Conservation (phyloP, 1,140 invertebrate genomes). For the Acyrthosiphon pisum region DNA sequence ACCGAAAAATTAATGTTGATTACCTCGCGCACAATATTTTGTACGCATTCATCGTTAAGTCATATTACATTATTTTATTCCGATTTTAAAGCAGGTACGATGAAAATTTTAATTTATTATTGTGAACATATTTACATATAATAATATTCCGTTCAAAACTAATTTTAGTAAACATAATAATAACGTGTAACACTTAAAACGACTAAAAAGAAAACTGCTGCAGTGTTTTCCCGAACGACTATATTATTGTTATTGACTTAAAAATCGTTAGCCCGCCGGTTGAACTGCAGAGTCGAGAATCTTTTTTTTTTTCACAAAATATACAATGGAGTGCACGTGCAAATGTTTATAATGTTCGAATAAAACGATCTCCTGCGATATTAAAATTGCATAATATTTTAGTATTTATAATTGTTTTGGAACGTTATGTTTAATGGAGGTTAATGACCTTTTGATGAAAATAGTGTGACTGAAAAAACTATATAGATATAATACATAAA, state of each 20-base stretch:
- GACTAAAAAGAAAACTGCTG: too few relatives aligned
- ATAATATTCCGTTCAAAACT: too few relatives aligned
- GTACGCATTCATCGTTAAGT: background rate
- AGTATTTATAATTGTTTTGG: background rate
- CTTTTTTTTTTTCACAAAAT: background rate
- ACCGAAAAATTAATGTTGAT: background rate
- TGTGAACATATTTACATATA: too few relatives aligned
- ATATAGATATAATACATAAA: background rate
- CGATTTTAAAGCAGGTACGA: too few relatives aligned
- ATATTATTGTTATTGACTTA: background rate
- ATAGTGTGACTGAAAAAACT: background rate
- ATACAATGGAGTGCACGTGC: background rate
- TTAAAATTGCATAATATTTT: conserved; percentile 10
- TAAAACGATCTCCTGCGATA: background rate
- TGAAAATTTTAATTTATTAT: too few relatives aligned
- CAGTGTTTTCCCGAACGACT: background rate
- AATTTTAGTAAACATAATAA: too few relatives aligned
- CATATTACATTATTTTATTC: too few relatives aligned
- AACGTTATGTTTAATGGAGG: background rate
- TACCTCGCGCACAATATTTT: too few relatives aligned
- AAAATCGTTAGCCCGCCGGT: background rate
- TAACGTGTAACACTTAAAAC: too few relatives aligned
- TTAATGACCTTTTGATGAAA: background rate
- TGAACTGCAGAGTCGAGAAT: background rate
- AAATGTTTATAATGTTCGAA: background rate